Evolutionary conservation across 2,888 invertebrate genomes (phyloP).

Genomic region (Aelia acuminata): DNA sequence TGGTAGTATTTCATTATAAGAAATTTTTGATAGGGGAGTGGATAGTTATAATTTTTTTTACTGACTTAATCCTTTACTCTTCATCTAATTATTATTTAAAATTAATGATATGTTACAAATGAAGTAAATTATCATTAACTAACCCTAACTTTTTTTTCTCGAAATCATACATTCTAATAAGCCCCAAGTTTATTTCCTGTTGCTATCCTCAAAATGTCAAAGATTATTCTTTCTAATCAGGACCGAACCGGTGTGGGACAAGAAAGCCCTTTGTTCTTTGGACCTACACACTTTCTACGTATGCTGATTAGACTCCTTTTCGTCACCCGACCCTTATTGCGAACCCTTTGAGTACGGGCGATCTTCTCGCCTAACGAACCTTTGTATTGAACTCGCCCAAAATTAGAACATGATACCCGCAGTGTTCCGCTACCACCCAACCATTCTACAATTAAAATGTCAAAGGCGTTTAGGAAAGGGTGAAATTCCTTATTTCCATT

Average conservation of each 20-base stretch:
- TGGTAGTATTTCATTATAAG: too few relatives aligned
- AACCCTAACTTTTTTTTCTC: too few relatives aligned
- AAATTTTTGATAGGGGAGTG: too few relatives aligned
- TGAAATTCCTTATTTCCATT: not conserved
- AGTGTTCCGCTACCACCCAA: not conserved
- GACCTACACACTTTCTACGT: not conserved
- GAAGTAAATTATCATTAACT: too few relatives aligned
- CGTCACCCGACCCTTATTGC: not conserved
- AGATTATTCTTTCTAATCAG: slow-evolving; percentile 30
- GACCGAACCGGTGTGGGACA: not conserved
- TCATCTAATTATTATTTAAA: too few relatives aligned
- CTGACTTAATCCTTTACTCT: too few relatives aligned
- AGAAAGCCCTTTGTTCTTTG: not conserved
- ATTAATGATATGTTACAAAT: too few relatives aligned
- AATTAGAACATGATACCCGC: not conserved
- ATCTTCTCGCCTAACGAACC: not conserved
- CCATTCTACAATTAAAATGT: not conserved
- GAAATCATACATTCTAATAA: too few relatives aligned
- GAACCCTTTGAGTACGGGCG: not conserved
- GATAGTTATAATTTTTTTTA: too few relatives aligned
- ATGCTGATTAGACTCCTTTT: slow-evolving; percentile 29
- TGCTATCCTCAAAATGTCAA: not conserved
- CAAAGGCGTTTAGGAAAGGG: not conserved
- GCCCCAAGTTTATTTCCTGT: too few relatives aligned
- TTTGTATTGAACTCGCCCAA: not conserved